Conservation (phyloP, 2,797 vertebrate genomes). For the Carapus acus region DNA sequence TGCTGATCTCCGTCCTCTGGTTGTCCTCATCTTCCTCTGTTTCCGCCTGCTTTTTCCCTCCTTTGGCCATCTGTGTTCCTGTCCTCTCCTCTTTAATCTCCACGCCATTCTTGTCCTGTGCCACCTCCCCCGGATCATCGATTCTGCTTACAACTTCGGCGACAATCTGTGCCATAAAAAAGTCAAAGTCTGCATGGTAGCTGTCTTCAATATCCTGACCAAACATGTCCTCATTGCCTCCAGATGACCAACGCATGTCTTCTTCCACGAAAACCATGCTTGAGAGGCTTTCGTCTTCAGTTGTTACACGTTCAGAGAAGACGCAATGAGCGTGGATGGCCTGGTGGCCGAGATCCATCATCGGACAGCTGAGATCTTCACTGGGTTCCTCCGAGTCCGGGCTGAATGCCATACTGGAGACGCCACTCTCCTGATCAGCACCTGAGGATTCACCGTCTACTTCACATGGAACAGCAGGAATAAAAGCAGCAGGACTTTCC, state of each 20-base stretch:
- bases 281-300: neutral
- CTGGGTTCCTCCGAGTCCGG: slow-evolving; percentile 40
- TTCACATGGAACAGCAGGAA: no score
- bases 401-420: slow-evolving; percentile 60
- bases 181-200: slow-evolving; percentile 32
- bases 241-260: slow-evolving; percentile 2
- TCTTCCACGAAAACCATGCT: neutral
- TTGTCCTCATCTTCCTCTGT: slow-evolving; percentile 32
- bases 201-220: slow-evolving; percentile 42
- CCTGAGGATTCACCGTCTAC: no score
- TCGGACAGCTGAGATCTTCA: neutral
- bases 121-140: neutral
- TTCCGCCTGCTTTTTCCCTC: slow-evolving; percentile 11
- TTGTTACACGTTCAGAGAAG: neutral
- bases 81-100: slow-evolving; percentile 20
- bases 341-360: neutral
- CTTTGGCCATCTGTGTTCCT: slow-evolving; percentile 4
- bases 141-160: neutral
- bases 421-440: slow-evolving; percentile 52
- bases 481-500: no score
- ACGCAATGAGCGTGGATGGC: no score
- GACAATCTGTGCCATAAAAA: slow-evolving; percentile 7
- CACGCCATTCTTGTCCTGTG: neutral
- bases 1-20: slow-evolving; percentile 71
- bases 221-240: slow-evolving; percentile 34